Conservation (phyloP, 2,797 vertebrate species). For the Chiloscyllium punctatum region DNA sequence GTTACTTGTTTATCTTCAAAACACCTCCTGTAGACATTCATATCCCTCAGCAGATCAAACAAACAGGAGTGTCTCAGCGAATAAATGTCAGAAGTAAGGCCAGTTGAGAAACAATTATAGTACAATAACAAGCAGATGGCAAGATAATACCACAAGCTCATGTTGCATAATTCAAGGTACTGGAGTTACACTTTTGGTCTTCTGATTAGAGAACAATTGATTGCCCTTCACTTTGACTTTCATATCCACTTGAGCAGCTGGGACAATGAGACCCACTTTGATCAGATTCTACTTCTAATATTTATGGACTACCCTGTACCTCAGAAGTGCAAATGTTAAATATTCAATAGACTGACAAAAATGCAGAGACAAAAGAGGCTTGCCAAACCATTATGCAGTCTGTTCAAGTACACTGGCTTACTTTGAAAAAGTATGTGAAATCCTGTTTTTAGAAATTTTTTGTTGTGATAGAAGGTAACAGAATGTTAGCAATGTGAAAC, state of each 20-base stretch:
- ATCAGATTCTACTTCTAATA: not conserved
- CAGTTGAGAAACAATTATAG: not conserved
- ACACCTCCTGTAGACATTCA: not conserved
- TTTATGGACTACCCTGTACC: not conserved
- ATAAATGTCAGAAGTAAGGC: not conserved
- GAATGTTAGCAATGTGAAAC: not conserved
- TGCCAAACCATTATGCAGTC: not conserved
- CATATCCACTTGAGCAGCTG: not conserved
- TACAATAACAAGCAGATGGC: not conserved
- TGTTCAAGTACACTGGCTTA: not conserved
- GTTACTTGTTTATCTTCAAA: not conserved
- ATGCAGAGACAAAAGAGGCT: not conserved
- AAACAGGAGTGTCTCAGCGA: not conserved
- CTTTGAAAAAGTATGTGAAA: not conserved
- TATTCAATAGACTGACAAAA: not conserved
- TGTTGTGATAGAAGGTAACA: not conserved
- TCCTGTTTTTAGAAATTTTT: not conserved
- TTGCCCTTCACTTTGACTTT: constrained; percentile 4
- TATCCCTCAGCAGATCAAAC: not conserved
- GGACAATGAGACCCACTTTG: not conserved
- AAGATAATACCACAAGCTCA: not conserved
- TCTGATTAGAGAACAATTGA: not conserved
- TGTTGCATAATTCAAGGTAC: not conserved
- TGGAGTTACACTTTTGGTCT: not conserved
- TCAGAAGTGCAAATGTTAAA: not conserved